Base-by-base conservation (phyloP, 2,113 vertebrate genomes). In the Chitala chitala region DNA sequence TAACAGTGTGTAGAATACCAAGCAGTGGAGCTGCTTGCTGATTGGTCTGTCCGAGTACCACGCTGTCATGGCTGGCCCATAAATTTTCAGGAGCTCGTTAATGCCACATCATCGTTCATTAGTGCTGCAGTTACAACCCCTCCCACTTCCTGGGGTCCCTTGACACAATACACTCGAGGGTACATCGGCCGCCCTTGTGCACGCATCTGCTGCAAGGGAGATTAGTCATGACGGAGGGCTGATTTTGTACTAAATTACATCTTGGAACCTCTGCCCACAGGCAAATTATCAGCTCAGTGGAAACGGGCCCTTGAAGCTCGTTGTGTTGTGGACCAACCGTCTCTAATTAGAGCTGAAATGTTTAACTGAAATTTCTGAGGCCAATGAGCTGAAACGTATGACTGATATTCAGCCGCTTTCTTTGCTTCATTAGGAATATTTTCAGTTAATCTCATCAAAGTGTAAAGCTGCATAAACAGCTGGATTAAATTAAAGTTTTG, bases 391-490 rank as follows among this genome's bases (percentile, higher is more conserved):
- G 53, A 58, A 72, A 72, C 33, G 54, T 26, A 29, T 40, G 22
- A 72, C 33, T 26, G 8, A 58, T 59, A 56, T 17, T 50, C 22
- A 58, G 24, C 13, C 1, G 42, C 53, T 20, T 63, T 50, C n/a
- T 46, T 22, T 38, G 12, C 15, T 31, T 61, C 56, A 48, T 61
- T 22, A 54, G 31, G 22, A 54, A 31, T 72, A 63, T 22, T 63
- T 73, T 48, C 12, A 46, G 82, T 80, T 70, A 79, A 78, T 84
- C 71, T 80, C 75, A 44, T 77, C 78, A 10, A 48, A 77, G 5
- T 29, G 4, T 61, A 76, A 24, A 76, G 72, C 63, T 0, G 70
- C 61, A 72, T 0, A 10, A 81, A 77, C 86, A 84, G 64, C 79
- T 81, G 81, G 76, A 76, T 6, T 13, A 48, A 48, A 48, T 64